Conservation (phyloP, 2,113 vertebrate species). For the Pseudopipra pipra region DNA sequence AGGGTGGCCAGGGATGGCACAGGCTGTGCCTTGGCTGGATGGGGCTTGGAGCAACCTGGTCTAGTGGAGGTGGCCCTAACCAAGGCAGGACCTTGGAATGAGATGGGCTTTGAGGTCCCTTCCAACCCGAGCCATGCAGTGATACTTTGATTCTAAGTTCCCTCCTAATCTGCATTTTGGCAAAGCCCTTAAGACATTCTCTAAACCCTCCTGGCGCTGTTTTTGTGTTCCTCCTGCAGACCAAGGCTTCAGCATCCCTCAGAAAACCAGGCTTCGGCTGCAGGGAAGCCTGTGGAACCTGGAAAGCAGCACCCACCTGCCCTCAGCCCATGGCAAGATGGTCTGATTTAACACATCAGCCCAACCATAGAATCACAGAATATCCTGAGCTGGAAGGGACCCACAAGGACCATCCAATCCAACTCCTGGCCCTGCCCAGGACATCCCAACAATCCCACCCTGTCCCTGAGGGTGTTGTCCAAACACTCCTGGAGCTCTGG, state of each 20-base stretch:
- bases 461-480: not conserved
- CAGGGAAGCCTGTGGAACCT: rapidly evolving
- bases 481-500: not conserved
- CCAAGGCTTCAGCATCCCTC: not conserved
- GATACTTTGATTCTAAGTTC: not conserved
- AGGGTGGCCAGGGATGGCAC: not conserved
- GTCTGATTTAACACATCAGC: not conserved
- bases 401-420: not conserved
- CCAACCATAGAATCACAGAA: not conserved
- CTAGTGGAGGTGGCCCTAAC: not conserved
- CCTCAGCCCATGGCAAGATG: rapidly evolving
- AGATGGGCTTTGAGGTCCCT: not conserved
- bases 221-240: not conserved
- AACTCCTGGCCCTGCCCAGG: not conserved
- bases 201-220: not conserved
- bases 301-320: rapidly evolving
- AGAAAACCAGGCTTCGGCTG: rapidly evolving
- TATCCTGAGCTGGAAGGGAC: not conserved
- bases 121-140: not conserved
- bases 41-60: not conserved
- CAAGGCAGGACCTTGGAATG: not conserved
- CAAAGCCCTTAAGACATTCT: not conserved
- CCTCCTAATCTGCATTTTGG: not conserved
- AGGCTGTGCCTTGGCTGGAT: not conserved
- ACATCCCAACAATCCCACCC: not conserved